Percentiles rank a stretch among this genome's conserved stretches.
Evolutionary conservation across 2,797 vertebrate species (phyloP).

Genomic region (Furcifer pardalis): DNA sequence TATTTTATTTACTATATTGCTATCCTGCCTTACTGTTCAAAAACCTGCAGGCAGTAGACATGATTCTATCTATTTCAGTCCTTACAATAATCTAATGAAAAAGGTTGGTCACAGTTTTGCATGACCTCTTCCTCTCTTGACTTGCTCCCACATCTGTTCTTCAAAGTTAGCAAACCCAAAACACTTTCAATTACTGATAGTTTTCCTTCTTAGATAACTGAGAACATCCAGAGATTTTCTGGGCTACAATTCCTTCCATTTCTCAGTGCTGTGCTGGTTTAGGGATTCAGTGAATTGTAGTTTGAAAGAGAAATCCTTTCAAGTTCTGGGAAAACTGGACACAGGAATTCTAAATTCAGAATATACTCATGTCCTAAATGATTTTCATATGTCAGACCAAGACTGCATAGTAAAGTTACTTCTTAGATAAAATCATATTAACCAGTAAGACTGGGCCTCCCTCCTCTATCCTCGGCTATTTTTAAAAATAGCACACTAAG

Average conservation of each 20-base stretch:
- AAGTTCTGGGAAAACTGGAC: no score
- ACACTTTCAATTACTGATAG: not conserved
- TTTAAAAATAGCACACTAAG: not conserved
- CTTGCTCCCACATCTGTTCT: not conserved
- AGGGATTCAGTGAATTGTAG: no score
- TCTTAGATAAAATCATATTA: not conserved
- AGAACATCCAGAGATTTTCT: not conserved
- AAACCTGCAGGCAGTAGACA: not conserved
- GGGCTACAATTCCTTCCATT: no score
- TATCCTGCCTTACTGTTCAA: not conserved
- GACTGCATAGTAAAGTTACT: not conserved
- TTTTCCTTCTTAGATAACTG: not conserved
- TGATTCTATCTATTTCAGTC: not conserved
- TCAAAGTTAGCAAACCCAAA: not conserved
- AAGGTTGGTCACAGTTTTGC: no score
- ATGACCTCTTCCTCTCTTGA: no score
- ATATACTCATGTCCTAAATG: not conserved
- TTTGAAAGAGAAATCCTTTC: no score
- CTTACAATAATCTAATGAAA: not conserved
- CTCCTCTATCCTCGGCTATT: not conserved
- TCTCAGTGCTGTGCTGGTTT: no score
- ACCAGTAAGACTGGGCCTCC: not conserved
- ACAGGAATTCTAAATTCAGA: not conserved
- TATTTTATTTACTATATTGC: not conserved
- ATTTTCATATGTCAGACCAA: not conserved